Evolutionary conservation across 2,797 vertebrate genomes (phyloP), one percentile per base, ranked within the genome.

Genomic region (Enteromius unitaeniatus): DNA sequence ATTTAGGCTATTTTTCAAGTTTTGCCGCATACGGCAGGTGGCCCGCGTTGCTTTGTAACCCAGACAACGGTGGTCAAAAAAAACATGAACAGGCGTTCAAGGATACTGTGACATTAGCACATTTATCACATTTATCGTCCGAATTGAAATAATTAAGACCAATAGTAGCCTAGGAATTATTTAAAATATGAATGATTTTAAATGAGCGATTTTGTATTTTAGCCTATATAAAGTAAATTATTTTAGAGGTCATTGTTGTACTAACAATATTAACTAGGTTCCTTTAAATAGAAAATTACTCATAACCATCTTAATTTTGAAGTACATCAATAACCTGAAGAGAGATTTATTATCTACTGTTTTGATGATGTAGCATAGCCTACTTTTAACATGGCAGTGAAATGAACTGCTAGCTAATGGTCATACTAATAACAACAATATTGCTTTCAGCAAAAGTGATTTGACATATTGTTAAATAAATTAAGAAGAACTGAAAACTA

Each of bases 11-110:
- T 8, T 23, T 65, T 26, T 9, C 17, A 78, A 49, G 47, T 79
- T 79, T 79, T 53, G 45, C 21, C 62, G 28, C 62, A 79, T 79
- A 78, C 47, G 2, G 19, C 81, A n/a, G n/a, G 72, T 60, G 70
- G 7, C 37, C 37, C 37, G 37, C 37, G 37, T 40, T 40, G 37
- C 37, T 40, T 40, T 40, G 37, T 40, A 40, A 40, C 37, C 37
- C 37, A 40, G 37, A 40, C 37, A 40, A 40, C 7, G 37, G 7
- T 28, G 28, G 28, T 1, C 28, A 28, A 28, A 28, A 28, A 28
- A 28, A 28, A 28, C 47, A 68, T 55, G 49, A 47, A 45, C 19
- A 42, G 21, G n/a, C 75, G 0, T 40, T 62, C 15, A 78, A 64
- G 55, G 23, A 47, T 77, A 45, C 37, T 45, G 23, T 64, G 75